phyloP scores from a whole-genome alignment of 2,113 vertebrate species.

The Oryctolagus cuniculus region mOryCun1.1 NC_091432.1:235734501-235735000 shows the following conservation, averaged over 20 bases:
- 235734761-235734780: too few relatives aligned
- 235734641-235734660: background rate
- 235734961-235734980: rapidly evolving
- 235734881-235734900: rapidly evolving
- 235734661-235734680: too few relatives aligned
- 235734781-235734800: rapidly evolving
- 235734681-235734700: rapidly evolving
- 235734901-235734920: rapidly evolving
- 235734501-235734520: rapidly evolving
- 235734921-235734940: background rate
- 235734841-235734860: rapidly evolving
- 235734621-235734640: rapidly evolving
- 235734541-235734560: rapidly evolving
- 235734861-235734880: background rate
- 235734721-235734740: rapidly evolving
- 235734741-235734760: too few relatives aligned
- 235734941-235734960: rapidly evolving
- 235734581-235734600: background rate
- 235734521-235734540: rapidly evolving
- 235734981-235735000: rapidly evolving
- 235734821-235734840: background rate
- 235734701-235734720: rapidly evolving
- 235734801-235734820: rapidly evolving
- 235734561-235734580: background rate
- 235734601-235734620: background rate